Percentiles rank a stretch among this genome's conserved stretches.
Conservation (phyloP, 2,888 invertebrate species). For the Aporophyla lueneburgensis region DNA sequence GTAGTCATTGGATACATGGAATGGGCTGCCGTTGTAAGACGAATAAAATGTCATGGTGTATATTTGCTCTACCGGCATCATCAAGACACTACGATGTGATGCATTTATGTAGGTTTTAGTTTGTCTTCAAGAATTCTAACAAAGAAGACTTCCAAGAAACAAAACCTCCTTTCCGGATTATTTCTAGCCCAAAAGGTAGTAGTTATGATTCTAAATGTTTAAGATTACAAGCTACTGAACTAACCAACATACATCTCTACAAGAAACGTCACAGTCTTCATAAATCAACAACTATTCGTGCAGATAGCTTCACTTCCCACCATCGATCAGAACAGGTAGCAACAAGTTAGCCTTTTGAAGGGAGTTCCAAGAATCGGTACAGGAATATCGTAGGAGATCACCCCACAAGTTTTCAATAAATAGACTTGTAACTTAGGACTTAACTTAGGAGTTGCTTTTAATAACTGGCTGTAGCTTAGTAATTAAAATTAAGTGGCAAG, state of each 20-base stretch:
- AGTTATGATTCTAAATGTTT: background rate
- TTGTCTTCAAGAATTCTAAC: background rate
- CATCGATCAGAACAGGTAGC: background rate
- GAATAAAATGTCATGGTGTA: no score
- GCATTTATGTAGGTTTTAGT: background rate
- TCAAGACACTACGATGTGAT: background rate
- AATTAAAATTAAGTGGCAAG: conserved; percentile 19
- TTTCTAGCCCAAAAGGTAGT: background rate
- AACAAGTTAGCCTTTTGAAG: conserved; percentile 22
- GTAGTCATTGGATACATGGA: no score
- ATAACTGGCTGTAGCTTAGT: conserved; percentile 1
- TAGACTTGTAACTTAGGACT: conserved; percentile 8
- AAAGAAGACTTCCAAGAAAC: background rate
- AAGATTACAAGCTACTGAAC: background rate
- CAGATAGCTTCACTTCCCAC: background rate
- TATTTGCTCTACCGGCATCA: no score
- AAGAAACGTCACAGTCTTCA: background rate
- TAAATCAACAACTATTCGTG: background rate
- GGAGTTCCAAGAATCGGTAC: conserved; percentile 5
- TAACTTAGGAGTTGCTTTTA: conserved; percentile 19
- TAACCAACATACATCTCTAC: background rate
- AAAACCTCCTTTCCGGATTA: background rate
- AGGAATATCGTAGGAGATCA: conserved; percentile 20
- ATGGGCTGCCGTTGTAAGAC: no score
- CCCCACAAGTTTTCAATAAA: background rate